A percentile compares a stretch with the other conserved stretches of the same genome.
phyloP scores from a whole-genome alignment of 1,140 invertebrate species.

The Parasteatoda tepidariorum region DNA sequence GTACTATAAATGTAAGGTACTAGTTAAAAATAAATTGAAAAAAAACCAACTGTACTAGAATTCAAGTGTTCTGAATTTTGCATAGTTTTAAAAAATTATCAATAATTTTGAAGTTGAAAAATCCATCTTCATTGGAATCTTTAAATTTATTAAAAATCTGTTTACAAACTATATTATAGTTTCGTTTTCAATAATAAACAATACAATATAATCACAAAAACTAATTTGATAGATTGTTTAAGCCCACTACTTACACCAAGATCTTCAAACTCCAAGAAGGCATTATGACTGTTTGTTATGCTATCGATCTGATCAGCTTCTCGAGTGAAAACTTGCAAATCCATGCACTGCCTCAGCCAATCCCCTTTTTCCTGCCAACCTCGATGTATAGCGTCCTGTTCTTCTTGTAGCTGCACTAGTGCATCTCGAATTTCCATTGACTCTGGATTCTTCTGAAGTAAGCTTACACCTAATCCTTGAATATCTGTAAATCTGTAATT shows the following conservation, averaged over 20 bases:
- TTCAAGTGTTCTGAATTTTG: too few species aligned
- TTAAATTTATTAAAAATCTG: too few species aligned
- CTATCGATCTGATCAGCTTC: constrained; percentile 98
- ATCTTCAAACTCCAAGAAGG: constrained; percentile 90
- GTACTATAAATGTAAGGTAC: too few species aligned
- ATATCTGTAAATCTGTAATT: constrained; percentile 75
- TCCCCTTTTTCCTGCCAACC: constrained; percentile 86
- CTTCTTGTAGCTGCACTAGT: constrained; percentile 79
- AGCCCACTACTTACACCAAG: constrained; percentile 88
- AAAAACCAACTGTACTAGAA: too few species aligned
- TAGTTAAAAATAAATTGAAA: too few species aligned
- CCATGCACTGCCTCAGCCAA: constrained; percentile 85
- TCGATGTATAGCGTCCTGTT: constrained; percentile 79
- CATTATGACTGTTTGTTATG: constrained; percentile 91
- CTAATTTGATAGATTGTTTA: too few species aligned
- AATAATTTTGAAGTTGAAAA: too few species aligned
- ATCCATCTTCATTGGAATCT: too few species aligned
- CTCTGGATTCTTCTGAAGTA: constrained; percentile 67
- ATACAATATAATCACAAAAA: too few species aligned
- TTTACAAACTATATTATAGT: too few species aligned
- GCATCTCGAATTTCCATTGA: constrained; percentile 72
- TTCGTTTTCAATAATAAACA: too few species aligned
- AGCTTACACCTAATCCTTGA: constrained; percentile 69
- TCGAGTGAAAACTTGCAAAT: constrained; percentile 86
- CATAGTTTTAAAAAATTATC: too few species aligned